Percentiles rank a stretch among this genome's conserved stretches.
Conservation (phyloP, 2,888 invertebrate species). For the Oxytorus armatus region DNA sequence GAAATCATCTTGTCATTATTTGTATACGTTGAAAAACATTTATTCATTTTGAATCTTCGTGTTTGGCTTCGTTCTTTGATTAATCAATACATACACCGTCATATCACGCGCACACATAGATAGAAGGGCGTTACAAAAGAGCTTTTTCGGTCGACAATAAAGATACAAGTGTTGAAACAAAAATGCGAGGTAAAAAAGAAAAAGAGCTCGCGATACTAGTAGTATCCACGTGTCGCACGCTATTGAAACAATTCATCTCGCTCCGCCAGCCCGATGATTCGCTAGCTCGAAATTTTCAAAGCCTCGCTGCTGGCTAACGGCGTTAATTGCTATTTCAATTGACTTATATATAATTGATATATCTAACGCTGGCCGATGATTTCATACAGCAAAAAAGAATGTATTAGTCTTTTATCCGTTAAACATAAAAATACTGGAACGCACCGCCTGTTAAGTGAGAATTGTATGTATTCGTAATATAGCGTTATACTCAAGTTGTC, state of each 20-base stretch:
- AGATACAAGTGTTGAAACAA: conserved; percentile 50
- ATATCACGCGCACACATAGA: conserved; percentile 76
- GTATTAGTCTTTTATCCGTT: conserved; percentile 55
- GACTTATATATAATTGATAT: conserved; percentile 17
- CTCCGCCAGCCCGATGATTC: conserved; percentile 1
- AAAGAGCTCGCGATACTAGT: conserved; percentile 46
- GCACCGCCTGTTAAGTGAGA: conserved; percentile 37
- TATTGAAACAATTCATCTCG: conserved; percentile 39
- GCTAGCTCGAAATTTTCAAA: conserved; percentile 18
- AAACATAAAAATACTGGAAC: conserved; percentile 52
- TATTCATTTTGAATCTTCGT: conserved; percentile 39
- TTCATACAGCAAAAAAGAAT: conserved; percentile 41
- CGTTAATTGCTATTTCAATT: conserved; percentile 28
- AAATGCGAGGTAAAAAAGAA: conserved; percentile 35
- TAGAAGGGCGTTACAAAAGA: conserved; percentile 45
- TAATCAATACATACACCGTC: conserved; percentile 72
- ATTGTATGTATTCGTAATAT: neutral
- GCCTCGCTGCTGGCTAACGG: conserved; percentile 37
- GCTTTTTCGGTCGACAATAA: conserved; percentile 43
- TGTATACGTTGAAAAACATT: neutral
- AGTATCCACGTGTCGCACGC: conserved; percentile 44
- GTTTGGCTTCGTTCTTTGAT: conserved; percentile 72
- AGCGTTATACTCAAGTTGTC: conserved; percentile 3
- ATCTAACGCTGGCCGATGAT: conserved; percentile 48
- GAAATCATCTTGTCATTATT: no score